Evolutionary conservation across 2,888 invertebrate genomes (phyloP).

Genomic region (Plusia festucae): DNA sequence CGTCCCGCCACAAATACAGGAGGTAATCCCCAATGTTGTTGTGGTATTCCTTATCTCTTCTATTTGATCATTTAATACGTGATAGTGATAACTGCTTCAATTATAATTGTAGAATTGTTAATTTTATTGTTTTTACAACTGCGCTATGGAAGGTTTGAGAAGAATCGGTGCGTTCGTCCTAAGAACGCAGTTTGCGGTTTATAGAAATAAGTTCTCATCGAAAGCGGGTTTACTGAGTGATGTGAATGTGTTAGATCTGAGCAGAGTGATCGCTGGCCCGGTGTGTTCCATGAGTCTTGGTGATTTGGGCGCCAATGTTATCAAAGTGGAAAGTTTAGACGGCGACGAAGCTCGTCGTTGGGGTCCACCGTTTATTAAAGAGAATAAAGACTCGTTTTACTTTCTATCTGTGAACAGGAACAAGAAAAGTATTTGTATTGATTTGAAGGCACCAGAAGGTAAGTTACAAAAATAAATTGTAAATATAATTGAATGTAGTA

Average conservation of each 20-base stretch:
- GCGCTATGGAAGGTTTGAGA: constrained; percentile 61
- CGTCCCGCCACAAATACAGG: constrained; percentile 77
- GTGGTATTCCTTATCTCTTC: constrained; percentile 70
- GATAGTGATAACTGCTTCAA: constrained; percentile 44
- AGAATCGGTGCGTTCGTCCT: constrained; percentile 56
- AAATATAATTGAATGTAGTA: not conserved
- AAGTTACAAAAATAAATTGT: constrained; percentile 48
- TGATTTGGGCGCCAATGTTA: constrained; percentile 97
- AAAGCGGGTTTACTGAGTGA: constrained; percentile 91
- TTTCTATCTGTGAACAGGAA: constrained; percentile 97
- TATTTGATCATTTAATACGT: constrained; percentile 71
- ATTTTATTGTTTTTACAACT: constrained; percentile 44
- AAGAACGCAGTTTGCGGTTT: constrained; percentile 52
- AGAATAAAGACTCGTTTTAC: constrained; percentile 93
- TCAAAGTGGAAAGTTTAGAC: constrained; percentile 96
- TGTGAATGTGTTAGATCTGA: constrained; percentile 93
- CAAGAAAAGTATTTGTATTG: constrained; percentile 97
- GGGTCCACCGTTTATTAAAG: constrained; percentile 96
- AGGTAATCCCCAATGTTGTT: constrained; percentile 70
- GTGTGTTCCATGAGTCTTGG: constrained; percentile 98
- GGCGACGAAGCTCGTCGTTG: constrained; percentile 96
- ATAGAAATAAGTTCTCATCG: constrained; percentile 65
- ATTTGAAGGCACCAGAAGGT: constrained; percentile 93
- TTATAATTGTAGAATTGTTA: constrained; percentile 19
- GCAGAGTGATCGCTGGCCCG: constrained; percentile 97